A percentile compares a stretch with the other conserved stretches of the same genome.
phyloP scores from a whole-genome alignment of 2,888 invertebrate species.

The Rhimphoctona megacephalus region DNA sequence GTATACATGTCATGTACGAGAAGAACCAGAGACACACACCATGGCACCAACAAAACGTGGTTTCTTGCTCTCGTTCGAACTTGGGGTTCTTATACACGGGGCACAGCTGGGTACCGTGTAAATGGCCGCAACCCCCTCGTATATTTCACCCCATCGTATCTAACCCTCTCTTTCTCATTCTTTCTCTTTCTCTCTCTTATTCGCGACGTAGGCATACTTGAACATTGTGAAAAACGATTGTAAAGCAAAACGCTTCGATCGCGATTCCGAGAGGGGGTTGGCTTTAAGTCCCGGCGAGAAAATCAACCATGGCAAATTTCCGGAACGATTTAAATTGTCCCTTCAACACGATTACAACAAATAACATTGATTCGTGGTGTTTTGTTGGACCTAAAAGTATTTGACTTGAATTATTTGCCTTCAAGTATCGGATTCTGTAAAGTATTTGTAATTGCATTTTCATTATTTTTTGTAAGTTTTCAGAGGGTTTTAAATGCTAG shows the following conservation, averaged over 20 bases:
- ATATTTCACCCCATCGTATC: slow-evolving; percentile 9
- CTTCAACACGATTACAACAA: slow-evolving; percentile 32
- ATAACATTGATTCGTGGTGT: slow-evolving; percentile 42
- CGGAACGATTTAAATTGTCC: slow-evolving; percentile 53
- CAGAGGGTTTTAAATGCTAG: background rate
- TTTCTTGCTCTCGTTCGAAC: slow-evolving; percentile 62
- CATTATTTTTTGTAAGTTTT: background rate
- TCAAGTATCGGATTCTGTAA: background rate
- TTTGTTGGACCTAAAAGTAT: background rate
- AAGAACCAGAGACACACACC: slow-evolving; percentile 43
- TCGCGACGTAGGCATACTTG: slow-evolving; percentile 22
- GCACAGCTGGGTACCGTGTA: slow-evolving; percentile 82
- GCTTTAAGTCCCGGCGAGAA: slow-evolving; percentile 41
- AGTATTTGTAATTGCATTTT: background rate
- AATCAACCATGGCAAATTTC: slow-evolving; percentile 44
- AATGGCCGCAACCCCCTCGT: slow-evolving; percentile 57
- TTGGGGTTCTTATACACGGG: slow-evolving; percentile 66
- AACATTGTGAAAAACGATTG: slow-evolving; percentile 59
- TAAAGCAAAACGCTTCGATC: slow-evolving; percentile 43
- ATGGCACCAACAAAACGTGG: slow-evolving; percentile 57
- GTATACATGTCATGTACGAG: slow-evolving; percentile 37
- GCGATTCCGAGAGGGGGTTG: slow-evolving; percentile 13
- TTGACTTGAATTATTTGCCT: slow-evolving; percentile 18
- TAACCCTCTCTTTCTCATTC: slow-evolving; percentile 4
- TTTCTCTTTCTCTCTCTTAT: slow-evolving; percentile 5